Percentiles rank a stretch among this genome's conserved stretches.
Conservation (phyloP, 1,140 invertebrate species). For the Hyphantria cunea region DNA sequence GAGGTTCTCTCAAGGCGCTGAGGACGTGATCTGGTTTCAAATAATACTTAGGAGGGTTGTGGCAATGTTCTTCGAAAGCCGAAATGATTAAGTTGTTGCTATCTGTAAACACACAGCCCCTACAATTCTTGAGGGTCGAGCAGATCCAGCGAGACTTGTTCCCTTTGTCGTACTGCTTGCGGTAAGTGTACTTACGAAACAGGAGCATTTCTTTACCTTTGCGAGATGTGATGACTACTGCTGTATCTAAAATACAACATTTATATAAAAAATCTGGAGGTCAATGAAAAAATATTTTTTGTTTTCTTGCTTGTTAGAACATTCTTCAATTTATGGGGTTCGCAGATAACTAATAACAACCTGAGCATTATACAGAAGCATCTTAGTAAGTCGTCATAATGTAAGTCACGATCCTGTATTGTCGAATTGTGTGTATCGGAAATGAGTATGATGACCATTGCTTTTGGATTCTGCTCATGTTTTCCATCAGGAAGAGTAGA, state of each 20-base stretch:
- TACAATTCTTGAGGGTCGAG: constrained; percentile 67
- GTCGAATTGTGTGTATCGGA: too few species aligned
- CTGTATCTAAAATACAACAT: constrained; percentile 49
- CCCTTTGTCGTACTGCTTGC: constrained; percentile 57
- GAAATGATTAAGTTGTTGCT: constrained; percentile 56
- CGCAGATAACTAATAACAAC: neutral
- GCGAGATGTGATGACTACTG: constrained; percentile 64
- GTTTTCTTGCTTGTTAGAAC: too few species aligned
- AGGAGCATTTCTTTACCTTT: constrained; percentile 71
- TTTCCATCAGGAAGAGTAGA: too few species aligned
- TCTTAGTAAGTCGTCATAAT: too few species aligned
- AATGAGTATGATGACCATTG: too few species aligned
- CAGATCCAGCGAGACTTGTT: constrained; percentile 64
- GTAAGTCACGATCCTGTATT: too few species aligned
- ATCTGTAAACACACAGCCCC: constrained; percentile 60
- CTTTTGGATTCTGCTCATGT: too few species aligned
- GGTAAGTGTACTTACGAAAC: constrained; percentile 63
- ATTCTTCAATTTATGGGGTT: too few species aligned
- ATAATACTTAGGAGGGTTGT: constrained; percentile 69
- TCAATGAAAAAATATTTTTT: neutral
- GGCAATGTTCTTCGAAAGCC: constrained; percentile 54
- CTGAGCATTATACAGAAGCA: too few species aligned
- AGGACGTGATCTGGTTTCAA: constrained; percentile 57
- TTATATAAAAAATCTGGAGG: neutral
- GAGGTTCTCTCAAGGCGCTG: constrained; percentile 50